Evolutionary conservation across 2,113 vertebrate species (phyloP).

Genomic region (Numida meleagris): DNA sequence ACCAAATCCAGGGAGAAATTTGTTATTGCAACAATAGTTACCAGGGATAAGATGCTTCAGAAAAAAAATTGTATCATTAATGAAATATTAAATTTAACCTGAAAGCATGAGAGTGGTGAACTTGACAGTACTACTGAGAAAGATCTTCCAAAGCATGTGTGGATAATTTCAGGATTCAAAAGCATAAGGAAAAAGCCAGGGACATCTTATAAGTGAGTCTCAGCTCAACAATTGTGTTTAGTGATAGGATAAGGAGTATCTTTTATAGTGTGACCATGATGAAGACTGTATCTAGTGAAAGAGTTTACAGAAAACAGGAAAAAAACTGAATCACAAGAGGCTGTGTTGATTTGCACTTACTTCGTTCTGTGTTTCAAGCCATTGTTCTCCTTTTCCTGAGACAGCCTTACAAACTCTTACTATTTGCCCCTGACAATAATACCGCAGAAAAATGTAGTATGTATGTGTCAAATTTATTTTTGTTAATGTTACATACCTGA

Average conservation of each 20-base stretch:
- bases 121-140: background rate
- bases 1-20: background rate
- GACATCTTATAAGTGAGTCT: background rate
- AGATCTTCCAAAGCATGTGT: background rate
- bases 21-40: background rate
- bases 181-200: background rate
- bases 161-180: background rate
- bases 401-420: background rate
- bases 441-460: background rate
- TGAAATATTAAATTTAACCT: conserved; percentile 8
- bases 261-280: background rate
- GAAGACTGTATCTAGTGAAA: background rate
- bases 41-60: background rate
- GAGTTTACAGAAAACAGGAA: background rate
- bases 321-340: background rate
- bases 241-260: background rate
- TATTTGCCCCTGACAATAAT: background rate
- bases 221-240: background rate
- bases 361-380: background rate
- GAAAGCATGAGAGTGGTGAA: background rate
- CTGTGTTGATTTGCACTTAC: background rate
- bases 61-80: background rate
- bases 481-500: background rate
- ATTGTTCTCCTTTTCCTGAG: background rate
- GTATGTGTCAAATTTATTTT: background rate